Conservation (phyloP, 1,140 invertebrate genomes). For the Hyposmocoma kahamanoa region DNA sequence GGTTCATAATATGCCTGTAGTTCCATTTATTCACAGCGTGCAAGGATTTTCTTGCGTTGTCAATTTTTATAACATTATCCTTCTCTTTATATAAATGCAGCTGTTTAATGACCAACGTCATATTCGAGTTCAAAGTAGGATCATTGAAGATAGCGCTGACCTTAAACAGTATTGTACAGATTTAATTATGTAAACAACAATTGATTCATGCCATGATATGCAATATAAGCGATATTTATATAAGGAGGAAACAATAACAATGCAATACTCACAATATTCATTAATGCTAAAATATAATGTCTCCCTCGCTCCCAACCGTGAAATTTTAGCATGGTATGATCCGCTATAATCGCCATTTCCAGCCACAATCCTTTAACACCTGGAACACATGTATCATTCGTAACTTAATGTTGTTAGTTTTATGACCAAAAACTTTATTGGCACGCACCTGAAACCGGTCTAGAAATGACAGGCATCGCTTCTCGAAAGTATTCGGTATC, state of each 20-base stretch:
- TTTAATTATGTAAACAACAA: too few species aligned
- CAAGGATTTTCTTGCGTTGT: slow-evolving; percentile 80
- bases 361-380: slow-evolving; percentile 75
- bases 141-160: slow-evolving; percentile 84
- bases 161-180: slow-evolving; percentile 73
- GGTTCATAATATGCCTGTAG: slow-evolving; percentile 74
- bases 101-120: slow-evolving; percentile 78
- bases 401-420: too few species aligned
- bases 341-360: slow-evolving; percentile 81
- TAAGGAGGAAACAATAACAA: too few species aligned
- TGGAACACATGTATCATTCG: slow-evolving; percentile 26
- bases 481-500: slow-evolving; percentile 41
- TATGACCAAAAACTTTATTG: too few species aligned
- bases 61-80: slow-evolving; percentile 76
- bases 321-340: slow-evolving; percentile 81
- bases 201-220: too few species aligned
- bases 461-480: slow-evolving; percentile 35
- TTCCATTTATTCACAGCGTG: slow-evolving; percentile 87
- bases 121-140: slow-evolving; percentile 78
- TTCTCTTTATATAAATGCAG: slow-evolving; percentile 79
- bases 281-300: slow-evolving; percentile 82
- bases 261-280: slow-evolving; percentile 82
- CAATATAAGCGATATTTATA: too few species aligned
- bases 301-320: slow-evolving; percentile 79
- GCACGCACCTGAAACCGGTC: slow-evolving; percentile 59